Evolutionary conservation across 2,113 vertebrate genomes (phyloP).

Genomic region (Excalfactoria chinensis): DNA sequence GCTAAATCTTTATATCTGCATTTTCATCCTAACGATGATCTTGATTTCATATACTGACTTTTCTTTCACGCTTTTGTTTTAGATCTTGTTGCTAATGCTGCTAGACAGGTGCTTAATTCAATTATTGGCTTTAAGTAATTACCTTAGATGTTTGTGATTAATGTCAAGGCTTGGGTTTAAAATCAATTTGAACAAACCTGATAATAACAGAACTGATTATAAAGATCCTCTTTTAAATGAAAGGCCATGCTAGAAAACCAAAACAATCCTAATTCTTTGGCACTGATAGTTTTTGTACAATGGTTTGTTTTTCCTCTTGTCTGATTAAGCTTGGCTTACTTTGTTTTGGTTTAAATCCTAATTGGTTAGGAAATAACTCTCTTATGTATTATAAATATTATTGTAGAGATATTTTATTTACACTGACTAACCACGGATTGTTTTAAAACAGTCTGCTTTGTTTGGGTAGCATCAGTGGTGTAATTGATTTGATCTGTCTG

Average conservation of each 20-base stretch:
- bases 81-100: conserved; percentile 34
- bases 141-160: conserved; percentile 27
- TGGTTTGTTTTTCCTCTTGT: neutral
- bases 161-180: conserved; percentile 44
- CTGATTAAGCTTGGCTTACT: neutral
- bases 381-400: conserved; percentile 22
- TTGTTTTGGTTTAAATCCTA: neutral
- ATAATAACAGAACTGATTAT: conserved; percentile 53
- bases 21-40: conserved; percentile 34
- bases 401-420: conserved; percentile 16
- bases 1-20: conserved; percentile 11
- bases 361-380: conserved; percentile 13
- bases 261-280: conserved; percentile 19
- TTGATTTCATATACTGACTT: conserved; percentile 42
- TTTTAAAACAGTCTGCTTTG: conserved; percentile 39
- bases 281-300: neutral
- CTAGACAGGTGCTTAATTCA: conserved; percentile 38
- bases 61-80: conserved; percentile 41
- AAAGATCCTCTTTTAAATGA: conserved; percentile 24
- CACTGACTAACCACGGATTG: neutral
- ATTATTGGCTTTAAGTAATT: conserved; percentile 63
- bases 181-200: conserved; percentile 48
- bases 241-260: neutral
- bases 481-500: neutral
- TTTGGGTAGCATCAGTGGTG: conserved; percentile 11